These are phyloP conservation scores for Steatocranus sp. DNA, from an alignment of 2,797 vertebrate genomes.

Conservation along the genomic window DNA sequence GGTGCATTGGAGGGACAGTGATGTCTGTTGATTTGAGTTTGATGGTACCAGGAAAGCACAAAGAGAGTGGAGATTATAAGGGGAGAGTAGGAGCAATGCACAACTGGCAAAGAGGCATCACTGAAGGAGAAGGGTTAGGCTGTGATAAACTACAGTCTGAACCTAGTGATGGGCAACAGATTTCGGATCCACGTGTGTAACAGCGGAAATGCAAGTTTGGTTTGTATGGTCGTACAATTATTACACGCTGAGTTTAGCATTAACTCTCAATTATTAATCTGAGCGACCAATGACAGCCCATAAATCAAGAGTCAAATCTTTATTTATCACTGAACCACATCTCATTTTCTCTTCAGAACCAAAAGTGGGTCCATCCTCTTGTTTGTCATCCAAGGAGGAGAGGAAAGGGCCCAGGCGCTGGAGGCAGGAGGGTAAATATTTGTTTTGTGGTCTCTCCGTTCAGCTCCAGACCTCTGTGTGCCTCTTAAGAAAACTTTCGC, in stretches of 20 bases:
- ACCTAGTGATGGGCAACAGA: neutral
- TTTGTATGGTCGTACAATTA: neutral
- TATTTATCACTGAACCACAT: neutral
- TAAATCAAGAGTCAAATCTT: neutral
- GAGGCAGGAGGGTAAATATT: slow-evolving; percentile 69
- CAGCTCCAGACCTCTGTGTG: slow-evolving; percentile 64
- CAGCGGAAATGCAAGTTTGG: neutral
- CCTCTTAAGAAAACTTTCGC: slow-evolving; percentile 74
- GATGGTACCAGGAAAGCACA: slow-evolving; percentile 43
- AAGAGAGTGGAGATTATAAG: slow-evolving; percentile 28
- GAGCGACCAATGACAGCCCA: neutral
- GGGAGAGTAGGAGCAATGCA: slow-evolving; percentile 10
- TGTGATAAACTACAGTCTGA: neutral
- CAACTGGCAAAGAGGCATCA: neutral
- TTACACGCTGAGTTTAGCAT: neutral
- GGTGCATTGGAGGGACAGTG: slow-evolving; percentile 66
- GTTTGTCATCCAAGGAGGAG: slow-evolving; percentile 2
- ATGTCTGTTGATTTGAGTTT: slow-evolving; percentile 65
- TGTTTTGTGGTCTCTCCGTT: slow-evolving; percentile 64
- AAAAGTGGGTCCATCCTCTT: slow-evolving; percentile 38
- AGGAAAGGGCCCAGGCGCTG: slow-evolving; percentile 33
- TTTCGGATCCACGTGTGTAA: neutral
- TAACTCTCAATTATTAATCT: neutral
- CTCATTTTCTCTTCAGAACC: slow-evolving; percentile 22
- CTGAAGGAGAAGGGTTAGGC: slow-evolving; percentile 7